Percentiles rank a stretch among this genome's conserved stretches.
Conservation (phyloP, 2,888 invertebrate species). For the Myopa testacea region DNA sequence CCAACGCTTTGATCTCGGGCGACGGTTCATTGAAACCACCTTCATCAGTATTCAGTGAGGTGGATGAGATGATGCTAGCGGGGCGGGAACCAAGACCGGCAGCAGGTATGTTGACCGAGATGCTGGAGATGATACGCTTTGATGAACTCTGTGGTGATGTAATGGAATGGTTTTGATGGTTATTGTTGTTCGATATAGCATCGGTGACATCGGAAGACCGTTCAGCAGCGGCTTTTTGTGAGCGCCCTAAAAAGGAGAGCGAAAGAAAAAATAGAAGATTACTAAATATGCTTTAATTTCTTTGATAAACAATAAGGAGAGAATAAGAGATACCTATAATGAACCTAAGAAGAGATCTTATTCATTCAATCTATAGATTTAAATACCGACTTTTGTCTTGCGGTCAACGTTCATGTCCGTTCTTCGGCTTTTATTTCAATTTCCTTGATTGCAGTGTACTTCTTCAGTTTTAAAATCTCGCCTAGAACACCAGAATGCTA, state of each 20-base stretch:
- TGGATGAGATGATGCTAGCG: conserved; percentile 76
- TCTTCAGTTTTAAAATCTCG: too few relatives aligned
- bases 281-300: neutral
- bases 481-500: too few relatives aligned
- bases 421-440: neutral
- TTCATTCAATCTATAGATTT: neutral
- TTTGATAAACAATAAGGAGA: neutral
- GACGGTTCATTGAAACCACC: conserved; percentile 80
- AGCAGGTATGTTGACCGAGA: conserved; percentile 74
- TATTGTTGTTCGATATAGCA: conserved; percentile 37
- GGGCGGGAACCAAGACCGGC: conserved; percentile 74
- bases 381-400: too few relatives aligned
- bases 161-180: conserved; percentile 50
- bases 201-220: conserved; percentile 41
- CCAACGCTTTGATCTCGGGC: conserved; percentile 76
- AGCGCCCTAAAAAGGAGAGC: conserved; percentile 55
- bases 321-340: neutral
- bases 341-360: too few relatives aligned
- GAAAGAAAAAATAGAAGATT: conserved; percentile 13
- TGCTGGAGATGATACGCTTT: conserved; percentile 73
- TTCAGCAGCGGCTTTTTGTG: conserved; percentile 49
- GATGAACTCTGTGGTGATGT: conserved; percentile 63
- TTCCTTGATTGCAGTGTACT: too few relatives aligned
- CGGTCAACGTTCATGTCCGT: neutral
- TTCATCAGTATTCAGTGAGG: conserved; percentile 75